Evolutionary conservation across 2,797 vertebrate genomes (phyloP).

Genomic region (Odontamblyopus rebecca): DNA sequence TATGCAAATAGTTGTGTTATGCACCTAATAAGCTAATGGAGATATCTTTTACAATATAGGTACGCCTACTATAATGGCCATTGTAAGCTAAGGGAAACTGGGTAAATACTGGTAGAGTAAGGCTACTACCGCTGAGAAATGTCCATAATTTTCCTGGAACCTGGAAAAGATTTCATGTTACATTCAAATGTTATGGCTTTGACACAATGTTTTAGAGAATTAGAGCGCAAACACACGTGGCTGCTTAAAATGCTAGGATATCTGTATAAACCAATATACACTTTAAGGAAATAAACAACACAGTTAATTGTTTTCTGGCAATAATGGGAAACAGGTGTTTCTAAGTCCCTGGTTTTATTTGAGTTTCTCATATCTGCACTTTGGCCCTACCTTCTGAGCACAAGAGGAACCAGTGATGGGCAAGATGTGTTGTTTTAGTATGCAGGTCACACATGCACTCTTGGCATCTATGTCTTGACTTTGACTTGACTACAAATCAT

Average conservation of each 20-base stretch:
- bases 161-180: neutral
- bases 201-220: neutral
- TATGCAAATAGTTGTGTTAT: slow-evolving; percentile 11
- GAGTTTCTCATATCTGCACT: slow-evolving; percentile 71
- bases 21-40: neutral
- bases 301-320: neutral
- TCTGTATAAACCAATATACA: too few species aligned
- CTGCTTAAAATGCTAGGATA: neutral
- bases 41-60: neutral
- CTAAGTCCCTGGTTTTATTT: too few species aligned
- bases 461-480: slow-evolving; percentile 60
- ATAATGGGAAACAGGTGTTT: neutral
- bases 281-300: neutral
- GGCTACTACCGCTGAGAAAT: neutral
- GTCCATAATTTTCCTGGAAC: neutral
- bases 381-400: slow-evolving; percentile 67
- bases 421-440: slow-evolving; percentile 75
- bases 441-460: slow-evolving; percentile 71
- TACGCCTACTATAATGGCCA: neutral
- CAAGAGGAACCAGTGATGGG: slow-evolving; percentile 72
- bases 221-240: neutral
- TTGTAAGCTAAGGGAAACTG: neutral
- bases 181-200: neutral
- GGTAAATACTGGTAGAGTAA: neutral
- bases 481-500: slow-evolving; percentile 64